Conservation (phyloP, 2,113 vertebrate genomes). For the Sigmodon hispidus region DNA sequence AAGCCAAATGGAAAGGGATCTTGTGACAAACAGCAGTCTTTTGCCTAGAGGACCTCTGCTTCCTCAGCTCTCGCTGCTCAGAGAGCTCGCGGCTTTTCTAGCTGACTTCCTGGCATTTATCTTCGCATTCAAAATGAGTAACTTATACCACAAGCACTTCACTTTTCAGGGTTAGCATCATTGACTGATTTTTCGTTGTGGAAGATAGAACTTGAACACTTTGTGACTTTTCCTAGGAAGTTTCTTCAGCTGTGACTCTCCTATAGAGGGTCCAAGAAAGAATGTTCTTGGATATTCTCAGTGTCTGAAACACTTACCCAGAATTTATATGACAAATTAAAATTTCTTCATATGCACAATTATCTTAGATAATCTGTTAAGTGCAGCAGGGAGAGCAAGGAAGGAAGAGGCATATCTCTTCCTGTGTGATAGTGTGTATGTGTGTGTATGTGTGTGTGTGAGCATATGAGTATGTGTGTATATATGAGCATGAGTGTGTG, state of each 20-base stretch:
- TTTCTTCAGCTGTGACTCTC: background rate
- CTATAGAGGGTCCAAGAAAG: background rate
- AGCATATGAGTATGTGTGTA: background rate
- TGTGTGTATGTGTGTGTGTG: background rate
- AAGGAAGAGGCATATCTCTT: background rate
- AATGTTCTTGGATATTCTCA: background rate
- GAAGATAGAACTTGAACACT: background rate
- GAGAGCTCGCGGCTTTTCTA: background rate
- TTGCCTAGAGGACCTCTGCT: background rate
- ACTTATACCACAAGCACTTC: background rate
- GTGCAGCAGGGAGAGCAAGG: background rate
- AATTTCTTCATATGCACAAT: background rate
- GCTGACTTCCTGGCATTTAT: background rate
- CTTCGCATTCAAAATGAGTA: constrained; percentile 12
- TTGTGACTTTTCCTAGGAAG: background rate
- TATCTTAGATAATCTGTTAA: background rate
- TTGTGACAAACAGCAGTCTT: constrained; percentile 46
- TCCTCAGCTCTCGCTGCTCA: background rate
- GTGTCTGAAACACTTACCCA: background rate
- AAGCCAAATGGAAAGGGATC: constrained; percentile 32
- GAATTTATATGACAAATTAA: background rate
- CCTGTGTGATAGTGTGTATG: too few relatives aligned
- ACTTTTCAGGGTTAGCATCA: constrained; percentile 4
- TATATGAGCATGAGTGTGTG: background rate
- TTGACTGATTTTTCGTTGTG: background rate